Percentiles rank a stretch among this genome's conserved stretches.
Evolutionary conservation across 2,113 vertebrate genomes (phyloP).

Genomic region (Panthera uncia): DNA sequence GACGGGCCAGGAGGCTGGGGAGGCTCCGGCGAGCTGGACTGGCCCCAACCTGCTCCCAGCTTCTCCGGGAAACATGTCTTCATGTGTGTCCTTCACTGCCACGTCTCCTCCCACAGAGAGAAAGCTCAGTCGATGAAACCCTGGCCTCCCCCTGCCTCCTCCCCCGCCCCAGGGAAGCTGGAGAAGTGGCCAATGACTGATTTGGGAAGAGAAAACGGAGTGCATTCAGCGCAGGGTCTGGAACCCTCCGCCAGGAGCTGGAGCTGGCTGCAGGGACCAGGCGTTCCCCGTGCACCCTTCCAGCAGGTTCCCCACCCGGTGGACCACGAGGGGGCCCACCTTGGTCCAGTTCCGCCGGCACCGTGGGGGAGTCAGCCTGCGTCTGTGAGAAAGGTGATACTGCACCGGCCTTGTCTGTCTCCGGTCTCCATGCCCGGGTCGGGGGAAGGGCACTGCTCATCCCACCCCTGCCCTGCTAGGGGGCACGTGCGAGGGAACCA

Average conservation of each 20-base stretch:
- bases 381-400: fast-evolving
- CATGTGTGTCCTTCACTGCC: fast-evolving
- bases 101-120: fast-evolving
- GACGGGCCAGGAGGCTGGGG: fast-evolving
- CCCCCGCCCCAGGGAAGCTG: fast-evolving
- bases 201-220: not conserved
- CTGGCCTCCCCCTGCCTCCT: not conserved
- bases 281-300: fast-evolving
- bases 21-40: fast-evolving
- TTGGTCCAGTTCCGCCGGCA: fast-evolving
- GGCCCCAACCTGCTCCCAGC: fast-evolving
- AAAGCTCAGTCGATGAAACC: fast-evolving
- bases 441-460: not conserved
- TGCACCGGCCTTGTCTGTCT: fast-evolving
- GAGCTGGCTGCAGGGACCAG: not conserved
- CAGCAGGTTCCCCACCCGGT: not conserved
- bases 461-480: not conserved
- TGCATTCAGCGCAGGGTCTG: not conserved
- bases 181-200: fast-evolving
- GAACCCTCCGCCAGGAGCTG: not conserved
- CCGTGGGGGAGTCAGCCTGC: fast-evolving
- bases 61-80: fast-evolving
- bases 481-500: fast-evolving
- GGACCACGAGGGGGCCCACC: fast-evolving
- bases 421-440: too few relatives aligned